Base-by-base conservation (phyloP, 2,797 vertebrate species). In the Diplodus sargus region DNA sequence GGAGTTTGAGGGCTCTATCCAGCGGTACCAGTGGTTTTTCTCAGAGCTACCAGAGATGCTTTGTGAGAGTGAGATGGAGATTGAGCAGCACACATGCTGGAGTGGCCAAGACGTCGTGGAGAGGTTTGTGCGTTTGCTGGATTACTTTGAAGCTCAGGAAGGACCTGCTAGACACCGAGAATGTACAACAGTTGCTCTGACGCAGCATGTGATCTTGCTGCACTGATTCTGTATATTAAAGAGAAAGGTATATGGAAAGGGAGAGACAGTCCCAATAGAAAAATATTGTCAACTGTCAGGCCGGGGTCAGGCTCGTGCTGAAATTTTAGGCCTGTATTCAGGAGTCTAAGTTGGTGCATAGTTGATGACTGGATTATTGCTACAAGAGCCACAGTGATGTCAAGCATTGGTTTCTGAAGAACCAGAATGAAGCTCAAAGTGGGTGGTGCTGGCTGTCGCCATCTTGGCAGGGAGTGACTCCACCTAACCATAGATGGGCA, bases 81-180 rank as follows among this genome's bases (percentile, higher is more conserved):
- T 94, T 42, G 96, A 97, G 83, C 96, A 97, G 88, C 96, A 96
- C 76, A 96, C 96, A 25, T 97, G 97, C 90, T 97, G 97, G 97
- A 96, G 95, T 0, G 96, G 97, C 79, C 94, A 96, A 74, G 96
- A 97, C 28, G 96, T 97, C 9, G 96, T 97, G 7, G 96, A 97
- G 78, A 97, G 96, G 96, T 97, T 23, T 47, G 82, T 74, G 63
- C 49, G 61, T 45, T 45, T 14, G 18, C 12, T 52, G 16, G 30
- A 30, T 64, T 60, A 52, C 28, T 43, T 65, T 53, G 12, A 16
- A 42, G 3, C 20, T 14, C 3, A 23, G n/a, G 0, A 61, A 52
- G 18, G n/a, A 39, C 7, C 4, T 10, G 54, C 11, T 30, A 51
- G 57, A 43, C 15, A 61, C 4, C 14, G 34, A 1, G 3, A n/a